Evolutionary conservation across 2,888 invertebrate genomes (phyloP), one percentile per base, ranked within the genome.

Genomic region (Xestobium rufovillosum): DNA sequence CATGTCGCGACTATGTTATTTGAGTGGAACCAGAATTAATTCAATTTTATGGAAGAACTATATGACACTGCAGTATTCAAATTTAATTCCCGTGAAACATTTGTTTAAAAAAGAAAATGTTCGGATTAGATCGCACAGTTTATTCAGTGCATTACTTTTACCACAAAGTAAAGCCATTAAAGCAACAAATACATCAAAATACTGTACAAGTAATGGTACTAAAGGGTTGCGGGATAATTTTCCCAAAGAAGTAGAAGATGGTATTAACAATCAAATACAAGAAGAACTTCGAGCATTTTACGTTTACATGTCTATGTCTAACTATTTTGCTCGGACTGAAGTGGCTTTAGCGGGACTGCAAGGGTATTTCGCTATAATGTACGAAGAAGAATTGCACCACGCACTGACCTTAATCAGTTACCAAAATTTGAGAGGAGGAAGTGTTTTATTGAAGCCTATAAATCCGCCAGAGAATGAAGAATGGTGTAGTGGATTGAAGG

Each of bases 221-320:
- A n/a, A n/a, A n/a, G n/a, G n/a, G n/a, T n/a, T n/a, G n/a, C n/a
- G n/a, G n/a, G n/a, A n/a, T n/a, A n/a, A n/a, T n/a, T n/a, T n/a
- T n/a, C 59, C 65, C 37, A 44, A 63, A 44, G 71, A 72, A 48
- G 61, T 65, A 6, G 75, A 75, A 58, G 58, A 57, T 11, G 61
- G 60, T 11, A 48, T 76, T 23, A 76, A 76, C 54, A 59, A 66
- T 28, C 76, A 78, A 57, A 71, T 75, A 45, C 67, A 69, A 47
- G 58, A 64, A 36, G 78, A 80, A 57, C 61, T 78, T 9, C 69
- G 70, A 43, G 77, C 78, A 11, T 70, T 71, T 45, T 76, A 75
- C 55, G 65, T 68, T 31, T 80, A 80, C 57, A 58, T 78, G 43
- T 70, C 75, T 6, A 75, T 80, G 75, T 71, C 76, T 59, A 53